Base-by-base conservation (phyloP, 30 jellyfish, hydroid and myxozoan species). In the Pseudorhiza aurosa region DNA sequence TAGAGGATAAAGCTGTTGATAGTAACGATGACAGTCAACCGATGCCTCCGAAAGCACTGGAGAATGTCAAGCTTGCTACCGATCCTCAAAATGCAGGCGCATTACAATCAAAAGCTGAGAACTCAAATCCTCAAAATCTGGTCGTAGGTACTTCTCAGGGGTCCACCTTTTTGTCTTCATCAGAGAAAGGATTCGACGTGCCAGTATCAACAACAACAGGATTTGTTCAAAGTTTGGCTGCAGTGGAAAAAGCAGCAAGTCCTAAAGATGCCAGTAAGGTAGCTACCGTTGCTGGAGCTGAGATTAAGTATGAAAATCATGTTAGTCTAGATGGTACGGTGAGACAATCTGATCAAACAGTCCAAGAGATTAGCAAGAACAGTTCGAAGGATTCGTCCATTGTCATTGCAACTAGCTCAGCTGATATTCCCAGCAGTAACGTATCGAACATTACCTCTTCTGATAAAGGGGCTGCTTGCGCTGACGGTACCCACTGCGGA, bases 401-500 rank as follows among this genome's bases (percentile, higher is more conserved):
- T 9, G 22, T 1, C 24, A 14, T 19, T 8, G 39, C 67, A 2
- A 36, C 5, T 14, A 53, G 36, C 22, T 14, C 36, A 10, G 4
- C 67, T 14, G 4, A 2, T 5, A 3, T 35, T 3, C 8, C 4
- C 24, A 36, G 24, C 67, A 19, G 35, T 19, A 6, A 35, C 4
- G 4, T 36, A n/a, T n/a, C 67, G 2, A 15, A 19, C 24, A 14
- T 5, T 12, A 10, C 60, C 4, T 46, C 60, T 46, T 3, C 60
- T 12, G 3, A 43, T 17, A 53, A 14, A 28, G 26, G 3, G 8
- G 47, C 81, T 0, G 81, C 59, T 24, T 70, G 92, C 72, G 40
- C 77, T 14, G 92, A 77, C 58, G 96, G 96, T 1, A 74, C 75
- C 47, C 96, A 85, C 42, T 74, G 96, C 57, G 96, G 96, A 44